Base-by-base conservation (phyloP, 2,888 invertebrate genomes). In the Lamproptera curius region DNA sequence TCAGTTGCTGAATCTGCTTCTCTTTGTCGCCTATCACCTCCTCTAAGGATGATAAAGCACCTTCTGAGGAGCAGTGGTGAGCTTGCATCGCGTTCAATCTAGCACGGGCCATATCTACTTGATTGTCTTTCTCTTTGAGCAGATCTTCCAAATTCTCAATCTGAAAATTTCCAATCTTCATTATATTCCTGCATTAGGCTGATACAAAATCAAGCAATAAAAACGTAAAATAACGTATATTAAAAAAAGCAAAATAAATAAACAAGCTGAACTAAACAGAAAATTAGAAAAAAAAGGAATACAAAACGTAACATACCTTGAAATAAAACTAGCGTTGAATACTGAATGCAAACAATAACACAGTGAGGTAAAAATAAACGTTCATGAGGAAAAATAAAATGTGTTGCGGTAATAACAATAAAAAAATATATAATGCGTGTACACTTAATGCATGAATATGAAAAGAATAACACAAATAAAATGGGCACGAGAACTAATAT, bases 111-210 rank as follows among this genome's bases (percentile, higher is more conserved):
- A 97, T 96, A 65, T 97, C 97, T 46, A 99, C 95, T 89, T 98
- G 98, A 81, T 97, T 97, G 75, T 99, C 99, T 86, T 98, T 99
- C 76, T 99, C 99, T 83, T 97, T 97, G 42, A 99, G 89, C 44
- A 97, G 89, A 71, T 98, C 98, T 89, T 99, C 99, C 56, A 99
- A 89, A 76, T 97, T 98, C 87, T 99, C 99, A 71, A 99, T 96
- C 97, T 99, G 78, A 62, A 86, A 85, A 56, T 26, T 44, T 53
- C 31, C 31, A 8, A 13, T 10, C 3, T 35, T 26, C 16, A 26
- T 26, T 3, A 1, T 0, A 20, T 6, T 20, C 6, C 20, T 20
- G n/a, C 20, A 20, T 20, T 20, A 3, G 20, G 48, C 56, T 55
- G 44, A 47, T 45, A 51, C 57, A 51, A 56, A 20, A 39, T 51